Evolutionary conservation across 2,888 invertebrate genomes (phyloP), one percentile per base, ranked within the genome.

Genomic region (Cecidostiba fungosa): DNA sequence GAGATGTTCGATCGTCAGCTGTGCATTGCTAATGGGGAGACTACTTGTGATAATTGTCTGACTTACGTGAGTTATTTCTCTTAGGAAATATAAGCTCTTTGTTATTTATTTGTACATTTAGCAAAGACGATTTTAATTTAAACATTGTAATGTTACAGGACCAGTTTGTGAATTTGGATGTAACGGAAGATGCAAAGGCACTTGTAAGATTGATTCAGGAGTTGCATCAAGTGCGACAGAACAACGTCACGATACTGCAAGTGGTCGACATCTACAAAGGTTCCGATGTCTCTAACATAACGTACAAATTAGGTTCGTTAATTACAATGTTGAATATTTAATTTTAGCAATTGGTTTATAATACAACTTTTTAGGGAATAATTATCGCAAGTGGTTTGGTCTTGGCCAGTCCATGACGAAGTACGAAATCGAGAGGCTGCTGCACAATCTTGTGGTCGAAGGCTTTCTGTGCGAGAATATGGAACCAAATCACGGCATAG

Each of bases 41-140:
- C 97, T 0, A 96, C 97, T 0, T 99, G 99, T 93, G 99, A 99
- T 93, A 98, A 98, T 94, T 99, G 99, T 91, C 94, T 95, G 78
- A 95, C 95, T 82, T 50, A 82, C 39, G 87, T 86, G 1, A 84
- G 84, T 73, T 23, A 19, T 19, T n/a, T 50, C 47, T 8, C 0
- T 47, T 19, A 2, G 72, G 36, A 36, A 39, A 6, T 23, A 43
- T 66, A 23, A 32, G 26, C 32, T 16, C 14, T 32, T 5, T 66
- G 32, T 36, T 1, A 66, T 19, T n/a, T 54, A 95, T 94, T 88
- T n/a, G 0, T 16, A 16, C 16, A 47, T 3, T n/a, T 59, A 59
- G 43, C 12, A 12, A 43, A 43, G 2, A 12, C 43, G 1, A 12
- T 43, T 43, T 43, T 43, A 59, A n/a, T 59, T 23, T 23, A n/a